Evolutionary conservation across 2,797 vertebrate species (phyloP).

Genomic region (Telmatherina bonti): DNA sequence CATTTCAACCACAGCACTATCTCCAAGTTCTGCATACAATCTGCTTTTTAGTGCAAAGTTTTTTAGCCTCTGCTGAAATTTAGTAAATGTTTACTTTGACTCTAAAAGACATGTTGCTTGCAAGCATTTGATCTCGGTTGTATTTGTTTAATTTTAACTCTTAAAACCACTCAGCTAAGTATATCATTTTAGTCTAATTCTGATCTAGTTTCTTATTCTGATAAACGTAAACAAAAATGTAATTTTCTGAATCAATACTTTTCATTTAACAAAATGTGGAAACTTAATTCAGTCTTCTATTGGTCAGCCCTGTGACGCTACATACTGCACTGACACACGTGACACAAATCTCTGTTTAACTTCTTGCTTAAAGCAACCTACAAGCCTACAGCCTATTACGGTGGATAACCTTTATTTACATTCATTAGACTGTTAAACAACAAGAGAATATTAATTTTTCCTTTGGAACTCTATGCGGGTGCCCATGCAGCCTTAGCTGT

Average conservation of each 20-base stretch:
- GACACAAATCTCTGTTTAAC: conserved; percentile 58
- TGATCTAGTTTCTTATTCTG: not conserved
- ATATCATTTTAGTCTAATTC: not conserved
- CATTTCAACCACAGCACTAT: not conserved
- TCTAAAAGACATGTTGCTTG: not conserved
- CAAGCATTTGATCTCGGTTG: not conserved
- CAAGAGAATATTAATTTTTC: conserved; percentile 98
- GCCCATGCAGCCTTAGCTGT: conserved; percentile 96
- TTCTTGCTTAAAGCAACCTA: conserved; percentile 80
- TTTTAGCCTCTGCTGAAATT: not conserved
- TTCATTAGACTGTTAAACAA: conserved; percentile 99
- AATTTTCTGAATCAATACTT: not conserved
- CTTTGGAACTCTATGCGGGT: conserved; percentile 94
- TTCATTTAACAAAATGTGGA: not conserved
- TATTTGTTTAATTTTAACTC: not conserved
- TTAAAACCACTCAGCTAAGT: not conserved
- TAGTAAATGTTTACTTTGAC: not conserved
- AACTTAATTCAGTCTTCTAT: not conserved
- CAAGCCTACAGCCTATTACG: conserved; percentile 86
- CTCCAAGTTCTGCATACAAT: conserved; percentile 3
- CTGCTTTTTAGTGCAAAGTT: not conserved
- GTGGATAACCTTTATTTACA: conserved; percentile 99
- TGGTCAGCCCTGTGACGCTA: not conserved
- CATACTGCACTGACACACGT: conserved; percentile 31
- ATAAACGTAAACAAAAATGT: not conserved